Evolutionary conservation across 2,113 vertebrate genomes (phyloP).

Genomic region (Centrocercus urophasianus): DNA sequence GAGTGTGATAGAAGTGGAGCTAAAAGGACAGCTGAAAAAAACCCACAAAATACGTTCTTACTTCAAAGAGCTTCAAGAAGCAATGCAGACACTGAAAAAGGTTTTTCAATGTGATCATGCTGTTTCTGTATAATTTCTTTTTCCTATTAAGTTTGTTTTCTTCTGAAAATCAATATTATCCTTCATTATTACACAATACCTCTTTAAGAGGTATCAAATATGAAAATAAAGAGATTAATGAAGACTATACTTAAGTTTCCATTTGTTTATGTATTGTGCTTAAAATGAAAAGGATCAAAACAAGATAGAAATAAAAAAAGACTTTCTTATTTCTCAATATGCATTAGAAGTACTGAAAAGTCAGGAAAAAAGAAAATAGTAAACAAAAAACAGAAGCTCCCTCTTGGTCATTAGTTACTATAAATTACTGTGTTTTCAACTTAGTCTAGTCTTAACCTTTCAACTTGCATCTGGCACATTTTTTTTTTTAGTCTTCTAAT

Average conservation of each 20-base stretch:
- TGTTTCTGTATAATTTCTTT: background rate
- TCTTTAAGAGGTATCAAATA: background rate
- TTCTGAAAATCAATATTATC: background rate
- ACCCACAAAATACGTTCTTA: background rate
- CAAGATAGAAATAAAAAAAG: background rate
- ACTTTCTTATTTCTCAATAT: background rate
- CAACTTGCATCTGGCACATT: rapidly evolving
- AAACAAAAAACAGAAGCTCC: background rate
- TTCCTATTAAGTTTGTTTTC: background rate
- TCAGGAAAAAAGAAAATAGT: background rate
- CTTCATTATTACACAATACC: background rate
- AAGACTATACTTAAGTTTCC: background rate
- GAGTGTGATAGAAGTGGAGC: rapidly evolving
- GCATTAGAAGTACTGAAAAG: background rate
- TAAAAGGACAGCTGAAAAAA: background rate
- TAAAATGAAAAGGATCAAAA: background rate
- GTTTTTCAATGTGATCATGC: rapidly evolving
- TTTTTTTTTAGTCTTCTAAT: background rate
- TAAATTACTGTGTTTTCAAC: background rate
- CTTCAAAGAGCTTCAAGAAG: background rate
- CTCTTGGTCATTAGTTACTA: background rate
- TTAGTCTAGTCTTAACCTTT: background rate
- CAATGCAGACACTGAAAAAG: background rate
- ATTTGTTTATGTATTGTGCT: background rate
- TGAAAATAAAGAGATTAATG: background rate